phyloP scores from a whole-genome alignment of 53 echinoderm and acorn worm genomes.

The Arbacia lixula region DNA sequence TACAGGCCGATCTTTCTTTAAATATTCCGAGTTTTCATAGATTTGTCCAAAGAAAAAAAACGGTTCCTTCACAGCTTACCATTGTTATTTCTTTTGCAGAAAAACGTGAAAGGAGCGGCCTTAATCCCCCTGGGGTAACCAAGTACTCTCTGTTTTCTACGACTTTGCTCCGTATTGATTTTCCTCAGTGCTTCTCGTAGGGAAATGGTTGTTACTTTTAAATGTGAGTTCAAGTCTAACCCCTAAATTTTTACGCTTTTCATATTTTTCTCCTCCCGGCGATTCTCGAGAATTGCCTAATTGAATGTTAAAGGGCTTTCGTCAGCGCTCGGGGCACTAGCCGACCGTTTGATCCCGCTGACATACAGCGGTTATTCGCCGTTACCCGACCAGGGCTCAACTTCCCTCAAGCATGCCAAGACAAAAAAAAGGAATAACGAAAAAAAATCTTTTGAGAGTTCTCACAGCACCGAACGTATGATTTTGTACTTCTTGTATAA shows the following conservation, averaged over 20 bases:
- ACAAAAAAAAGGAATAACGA: too few species aligned
- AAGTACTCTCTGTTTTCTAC: slow-evolving; percentile 14
- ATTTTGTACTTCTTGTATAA: too few species aligned
- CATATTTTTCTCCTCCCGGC: neutral
- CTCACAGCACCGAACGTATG: too few species aligned
- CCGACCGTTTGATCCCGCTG: too few species aligned
- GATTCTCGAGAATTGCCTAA: slow-evolving; percentile 51
- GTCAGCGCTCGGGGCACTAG: slow-evolving; percentile 42
- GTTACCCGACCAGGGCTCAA: too few species aligned
- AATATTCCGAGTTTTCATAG: slow-evolving; percentile 33
- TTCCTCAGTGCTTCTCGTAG: slow-evolving; percentile 6
- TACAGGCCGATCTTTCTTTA: slow-evolving; percentile 33
- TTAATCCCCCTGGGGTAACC: slow-evolving; percentile 8
- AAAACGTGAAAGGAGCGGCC: slow-evolving; percentile 14
- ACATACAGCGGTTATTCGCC: too few species aligned
- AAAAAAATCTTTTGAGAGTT: too few species aligned
- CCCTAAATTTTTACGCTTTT: too few species aligned
- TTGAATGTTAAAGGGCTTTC: slow-evolving; percentile 54
- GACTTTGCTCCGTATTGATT: slow-evolving; percentile 10
- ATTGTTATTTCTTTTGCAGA: slow-evolving; percentile 31
- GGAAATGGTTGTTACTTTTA: too few species aligned
- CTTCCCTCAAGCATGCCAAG: too few species aligned
- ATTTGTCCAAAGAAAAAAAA: slow-evolving; percentile 26
- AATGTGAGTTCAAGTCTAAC: too few species aligned
- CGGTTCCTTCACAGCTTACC: slow-evolving; percentile 3